Evolutionary conservation across 2,888 invertebrate genomes (phyloP).

Genomic region (Eupithecia pulchellata): DNA sequence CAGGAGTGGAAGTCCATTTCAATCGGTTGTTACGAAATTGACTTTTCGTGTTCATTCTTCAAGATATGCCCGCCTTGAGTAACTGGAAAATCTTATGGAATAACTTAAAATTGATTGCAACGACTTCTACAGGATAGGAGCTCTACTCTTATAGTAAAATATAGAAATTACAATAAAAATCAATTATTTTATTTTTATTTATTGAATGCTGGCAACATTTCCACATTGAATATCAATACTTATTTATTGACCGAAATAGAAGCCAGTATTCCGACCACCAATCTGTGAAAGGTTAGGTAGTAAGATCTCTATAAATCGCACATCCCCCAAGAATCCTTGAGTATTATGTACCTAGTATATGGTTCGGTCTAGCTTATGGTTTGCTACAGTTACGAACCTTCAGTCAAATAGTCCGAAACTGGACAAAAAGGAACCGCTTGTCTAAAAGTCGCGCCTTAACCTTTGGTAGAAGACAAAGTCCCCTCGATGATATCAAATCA

Average conservation of each 20-base stretch:
- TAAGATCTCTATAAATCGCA: no score
- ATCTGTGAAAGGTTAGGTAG: no score
- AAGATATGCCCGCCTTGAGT: not conserved
- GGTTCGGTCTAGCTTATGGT: not conserved
- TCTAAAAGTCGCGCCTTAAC: not conserved
- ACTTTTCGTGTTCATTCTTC: not conserved
- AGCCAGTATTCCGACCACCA: no score
- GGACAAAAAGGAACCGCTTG: not conserved
- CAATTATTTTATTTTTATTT: no score
- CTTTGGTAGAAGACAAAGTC: conserved; percentile 2
- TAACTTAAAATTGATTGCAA: not conserved
- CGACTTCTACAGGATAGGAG: not conserved
- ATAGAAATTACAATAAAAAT: no score
- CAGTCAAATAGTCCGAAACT: not conserved
- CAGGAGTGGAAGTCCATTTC: not conserved
- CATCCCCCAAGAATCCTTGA: no score
- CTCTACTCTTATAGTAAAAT: no score
- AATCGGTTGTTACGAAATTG: not conserved
- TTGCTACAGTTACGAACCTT: not conserved
- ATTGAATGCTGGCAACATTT: no score
- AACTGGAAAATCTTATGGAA: not conserved
- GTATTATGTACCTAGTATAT: not conserved
- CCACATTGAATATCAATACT: no score
- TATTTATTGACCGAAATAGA: no score
- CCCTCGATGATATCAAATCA: conserved; percentile 15